Evolutionary conservation across 2,113 vertebrate genomes (phyloP), one percentile per base, ranked within the genome.

Genomic region (Calyptommatus sinebrachiatus): DNA sequence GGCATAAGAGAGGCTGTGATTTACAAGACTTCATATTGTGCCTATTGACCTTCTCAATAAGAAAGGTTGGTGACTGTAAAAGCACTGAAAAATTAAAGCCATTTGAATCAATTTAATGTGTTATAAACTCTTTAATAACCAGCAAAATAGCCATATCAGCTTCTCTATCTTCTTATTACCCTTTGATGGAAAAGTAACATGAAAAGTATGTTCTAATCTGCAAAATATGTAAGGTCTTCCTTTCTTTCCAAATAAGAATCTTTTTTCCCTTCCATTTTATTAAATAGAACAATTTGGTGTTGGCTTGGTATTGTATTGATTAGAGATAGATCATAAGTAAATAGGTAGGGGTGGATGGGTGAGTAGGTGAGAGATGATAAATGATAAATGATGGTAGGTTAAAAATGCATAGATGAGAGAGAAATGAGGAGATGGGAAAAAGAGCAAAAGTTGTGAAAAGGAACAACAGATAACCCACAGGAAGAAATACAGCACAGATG

Each of bases 1-100:
- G 89, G 92, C 93, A 92, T 88, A 90, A n/a, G 82, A 76, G 83
- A 93, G 81, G 77, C 89, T 88, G 80, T 94, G 90, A 94, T 95
- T 95, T 95, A 95, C 90, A 94, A 91, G 91, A 83, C 90, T 94
- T 94, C 91, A 88, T 92, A 93, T 93, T 89, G 89, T 90, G 91
- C 84, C 87, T 94, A 88, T 93, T 94, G 95, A 95, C 95, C 93
- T 94, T 94, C 93, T 93, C 92, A 93, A 93, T 91, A 94, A 94
- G 90, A 93, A 92, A 93, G 88, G 88, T 90, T 94, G 91, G 88
- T 89, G 86, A 74, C 83, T 87, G 45, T 89, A 94, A 90, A 68
- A 72, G 89, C 78, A 70, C 75, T 92, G 91, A 95, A 92, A 95
- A 95, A 93, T 91, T 90, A 90, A 93, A 91, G 93, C 91, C 92